Evolutionary conservation across 2,888 invertebrate genomes (phyloP).

Genomic region (Poecilus cupreus): DNA sequence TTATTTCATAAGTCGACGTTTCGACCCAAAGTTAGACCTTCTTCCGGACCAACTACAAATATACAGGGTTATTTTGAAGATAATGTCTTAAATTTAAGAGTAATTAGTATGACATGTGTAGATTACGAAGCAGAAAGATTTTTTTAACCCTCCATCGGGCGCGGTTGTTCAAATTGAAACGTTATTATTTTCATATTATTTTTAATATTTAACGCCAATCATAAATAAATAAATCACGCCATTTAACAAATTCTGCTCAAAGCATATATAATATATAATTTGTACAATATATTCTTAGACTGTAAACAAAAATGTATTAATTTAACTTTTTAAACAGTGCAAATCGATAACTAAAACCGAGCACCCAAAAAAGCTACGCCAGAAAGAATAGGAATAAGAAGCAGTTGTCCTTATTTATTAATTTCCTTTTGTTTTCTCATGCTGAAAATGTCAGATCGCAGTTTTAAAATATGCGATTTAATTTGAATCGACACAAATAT

Average conservation of each 20-base stretch:
- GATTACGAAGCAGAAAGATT: too few relatives aligned
- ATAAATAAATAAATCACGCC: neutral
- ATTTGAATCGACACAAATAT: neutral
- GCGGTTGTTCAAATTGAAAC: too few relatives aligned
- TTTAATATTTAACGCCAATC: too few relatives aligned
- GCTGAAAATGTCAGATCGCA: neutral
- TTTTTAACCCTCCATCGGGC: too few relatives aligned
- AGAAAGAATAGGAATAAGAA: neutral
- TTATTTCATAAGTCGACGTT: too few relatives aligned
- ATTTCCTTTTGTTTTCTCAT: constrained; percentile 7
- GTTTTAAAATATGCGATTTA: constrained; percentile 4
- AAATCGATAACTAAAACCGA: constrained; percentile 25
- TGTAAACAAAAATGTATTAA: constrained; percentile 7
- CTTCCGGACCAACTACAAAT: too few relatives aligned
- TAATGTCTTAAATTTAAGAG: too few relatives aligned
- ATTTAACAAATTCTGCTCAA: neutral
- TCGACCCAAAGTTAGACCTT: too few relatives aligned
- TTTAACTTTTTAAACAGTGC: constrained; percentile 1
- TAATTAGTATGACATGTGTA: too few relatives aligned
- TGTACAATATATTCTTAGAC: too few relatives aligned
- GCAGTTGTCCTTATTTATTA: constrained; percentile 27
- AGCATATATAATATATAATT: neutral
- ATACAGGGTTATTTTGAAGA: too few relatives aligned
- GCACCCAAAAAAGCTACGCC: neutral
- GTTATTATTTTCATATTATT: too few relatives aligned